Evolutionary conservation across 2,888 invertebrate genomes (phyloP), one percentile per base, ranked within the genome.

Genomic region (Mesorhabditis belari): DNA sequence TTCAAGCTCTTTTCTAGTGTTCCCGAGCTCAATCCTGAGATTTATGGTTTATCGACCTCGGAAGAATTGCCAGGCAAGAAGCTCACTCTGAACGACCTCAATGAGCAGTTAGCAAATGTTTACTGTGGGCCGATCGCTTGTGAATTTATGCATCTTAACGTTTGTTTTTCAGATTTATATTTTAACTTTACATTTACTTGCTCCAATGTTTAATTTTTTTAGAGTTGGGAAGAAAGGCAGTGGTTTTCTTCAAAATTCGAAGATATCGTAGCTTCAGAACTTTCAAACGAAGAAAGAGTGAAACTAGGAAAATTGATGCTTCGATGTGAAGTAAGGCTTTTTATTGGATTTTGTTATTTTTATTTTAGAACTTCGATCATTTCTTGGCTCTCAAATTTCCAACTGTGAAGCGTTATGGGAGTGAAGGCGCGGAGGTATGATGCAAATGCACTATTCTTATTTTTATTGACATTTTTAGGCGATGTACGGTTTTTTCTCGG

Each of bases 401-500:
- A 0, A 89, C 90, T 0, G 87, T 94, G 27, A 98, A 98, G 81
- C 85, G 96, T 56, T 98, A 96, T 82, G 91, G 94, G 12, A 92
- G 90, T 0, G 96, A 96, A 85, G 98, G 98, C 0, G 91, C 92
- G 1, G 96, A 98, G 83, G n/a, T n/a, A n/a, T n/a, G n/a, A n/a
- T n/a, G n/a, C n/a, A n/a, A n/a, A n/a, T n/a, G n/a, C n/a, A n/a
- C n/a, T n/a, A n/a, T n/a, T n/a, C n/a, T n/a, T n/a, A n/a, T n/a
- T n/a, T n/a, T n/a, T n/a, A n/a, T n/a, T n/a, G n/a, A n/a, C n/a
- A n/a, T n/a, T n/a, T n/a, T n/a, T n/a, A n/a, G n/a, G 88, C 90
- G 68, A 88, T 92, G 85, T 87, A 93, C 83, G 89, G 88, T 4
- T 91, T 94, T 82, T 91, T 92, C 62, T 58, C 66, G 5, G 73